Conservation (phyloP, 1,140 invertebrate genomes). For the Caerostris darwini region DNA sequence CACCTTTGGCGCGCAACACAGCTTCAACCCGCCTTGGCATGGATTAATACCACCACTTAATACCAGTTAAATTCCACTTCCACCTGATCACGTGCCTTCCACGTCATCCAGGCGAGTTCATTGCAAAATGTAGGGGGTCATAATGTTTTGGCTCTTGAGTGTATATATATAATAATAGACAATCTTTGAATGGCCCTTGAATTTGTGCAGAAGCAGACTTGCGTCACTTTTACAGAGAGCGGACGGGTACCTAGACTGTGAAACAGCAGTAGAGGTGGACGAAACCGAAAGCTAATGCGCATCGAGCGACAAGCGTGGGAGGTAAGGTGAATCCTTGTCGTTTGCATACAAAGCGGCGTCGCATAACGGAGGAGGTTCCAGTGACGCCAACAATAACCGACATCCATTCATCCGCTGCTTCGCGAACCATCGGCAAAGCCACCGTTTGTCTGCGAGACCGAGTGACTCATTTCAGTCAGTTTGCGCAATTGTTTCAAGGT, state of each 20-base stretch:
- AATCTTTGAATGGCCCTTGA: too few species aligned
- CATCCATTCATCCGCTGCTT: background rate
- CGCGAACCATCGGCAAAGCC: background rate
- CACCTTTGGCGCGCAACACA: too few species aligned
- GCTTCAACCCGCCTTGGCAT: too few species aligned
- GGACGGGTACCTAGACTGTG: background rate
- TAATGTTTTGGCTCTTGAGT: too few species aligned
- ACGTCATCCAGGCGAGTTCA: too few species aligned
- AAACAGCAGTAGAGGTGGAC: background rate
- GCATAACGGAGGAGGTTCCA: slow-evolving; percentile 6
- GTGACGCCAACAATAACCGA: background rate
- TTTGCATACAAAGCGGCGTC: slow-evolving; percentile 60
- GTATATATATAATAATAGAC: too few species aligned
- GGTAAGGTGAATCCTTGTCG: slow-evolving; percentile 7
- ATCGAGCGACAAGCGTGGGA: background rate
- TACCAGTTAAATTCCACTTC: too few species aligned
- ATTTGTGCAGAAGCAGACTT: background rate
- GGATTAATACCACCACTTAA: too few species aligned
- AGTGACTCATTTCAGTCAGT: background rate
- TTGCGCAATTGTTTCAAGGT: background rate
- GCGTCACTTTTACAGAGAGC: background rate
- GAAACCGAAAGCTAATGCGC: background rate
- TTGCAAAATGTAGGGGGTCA: too few species aligned
- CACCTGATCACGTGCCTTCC: too few species aligned
- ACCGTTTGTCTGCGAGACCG: background rate